These are phyloP conservation scores for Sorex fumeus DNA, from an alignment of 2,113 vertebrate genomes.

Conservation along the genomic window DNA sequence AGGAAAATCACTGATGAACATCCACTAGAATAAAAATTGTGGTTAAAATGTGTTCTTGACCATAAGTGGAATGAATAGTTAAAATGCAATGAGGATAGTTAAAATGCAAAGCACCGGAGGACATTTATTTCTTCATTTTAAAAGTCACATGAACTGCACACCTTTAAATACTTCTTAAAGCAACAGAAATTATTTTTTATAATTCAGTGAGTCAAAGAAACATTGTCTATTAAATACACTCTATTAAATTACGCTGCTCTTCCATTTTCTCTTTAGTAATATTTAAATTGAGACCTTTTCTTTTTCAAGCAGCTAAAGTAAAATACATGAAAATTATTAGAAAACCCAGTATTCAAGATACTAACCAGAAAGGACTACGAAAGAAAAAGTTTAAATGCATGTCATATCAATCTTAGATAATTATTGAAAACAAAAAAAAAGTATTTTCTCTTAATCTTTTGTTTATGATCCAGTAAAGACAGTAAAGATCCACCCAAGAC, in stretches of 20 bases:
- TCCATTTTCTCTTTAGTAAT: not conserved
- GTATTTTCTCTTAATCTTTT: not conserved
- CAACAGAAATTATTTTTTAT: not conserved
- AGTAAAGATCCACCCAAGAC: too few relatives aligned
- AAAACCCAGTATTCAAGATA: not conserved
- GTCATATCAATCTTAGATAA: not conserved
- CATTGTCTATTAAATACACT: not conserved
- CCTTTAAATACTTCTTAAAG: not conserved
- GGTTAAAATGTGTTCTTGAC: slow-evolving; percentile 39
- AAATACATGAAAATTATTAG: slow-evolving; percentile 21
- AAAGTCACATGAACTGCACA: not conserved
- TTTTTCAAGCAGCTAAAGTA: not conserved
- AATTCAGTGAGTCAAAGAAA: slow-evolving; percentile 49
- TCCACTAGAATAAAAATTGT: slow-evolving; percentile 31
- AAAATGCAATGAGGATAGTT: not conserved
- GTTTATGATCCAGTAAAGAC: not conserved
- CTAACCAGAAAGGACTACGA: not conserved
- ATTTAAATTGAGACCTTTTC: slow-evolving; percentile 5
- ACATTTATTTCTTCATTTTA: slow-evolving; percentile 36
- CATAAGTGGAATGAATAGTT: slow-evolving; percentile 3
- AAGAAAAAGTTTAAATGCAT: not conserved
- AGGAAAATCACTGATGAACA: slow-evolving; percentile 51
- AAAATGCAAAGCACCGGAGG: slow-evolving; percentile 51
- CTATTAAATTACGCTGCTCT: not conserved
- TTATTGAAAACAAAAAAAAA: not conserved